Evolutionary conservation across 2,888 invertebrate species (phyloP).

Genomic region (Eledone cirrhosa): DNA sequence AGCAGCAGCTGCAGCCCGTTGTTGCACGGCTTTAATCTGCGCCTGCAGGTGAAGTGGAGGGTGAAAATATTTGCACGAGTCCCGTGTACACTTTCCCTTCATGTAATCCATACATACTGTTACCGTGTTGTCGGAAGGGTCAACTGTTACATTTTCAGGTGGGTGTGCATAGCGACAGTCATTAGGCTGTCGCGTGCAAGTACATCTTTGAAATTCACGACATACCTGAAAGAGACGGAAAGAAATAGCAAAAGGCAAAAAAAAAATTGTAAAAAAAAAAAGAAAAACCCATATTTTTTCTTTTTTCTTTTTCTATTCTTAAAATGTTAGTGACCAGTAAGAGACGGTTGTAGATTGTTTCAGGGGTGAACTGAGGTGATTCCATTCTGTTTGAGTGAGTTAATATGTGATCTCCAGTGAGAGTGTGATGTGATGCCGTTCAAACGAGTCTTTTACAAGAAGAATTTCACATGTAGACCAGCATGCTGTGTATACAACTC

Average conservation of each 20-base stretch:
- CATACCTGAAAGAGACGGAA: constrained; percentile 70
- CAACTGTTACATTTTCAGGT: constrained; percentile 91
- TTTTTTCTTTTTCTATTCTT: too few species aligned
- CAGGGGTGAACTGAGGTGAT: too few species aligned
- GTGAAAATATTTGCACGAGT: constrained; percentile 99
- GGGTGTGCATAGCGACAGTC: constrained; percentile 99
- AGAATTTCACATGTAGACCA: too few species aligned
- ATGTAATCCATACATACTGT: constrained; percentile 99
- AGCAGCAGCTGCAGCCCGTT: constrained; percentile 65
- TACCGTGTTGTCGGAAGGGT: constrained; percentile 93
- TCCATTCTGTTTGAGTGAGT: too few species aligned
- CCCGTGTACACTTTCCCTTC: constrained; percentile 85
- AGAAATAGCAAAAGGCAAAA: constrained; percentile 33
- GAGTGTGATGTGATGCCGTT: too few species aligned
- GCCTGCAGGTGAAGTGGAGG: constrained; percentile 96
- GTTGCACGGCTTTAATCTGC: constrained; percentile 78
- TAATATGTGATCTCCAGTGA: too few species aligned
- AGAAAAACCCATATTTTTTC: constrained; percentile 4
- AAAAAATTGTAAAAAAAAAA: constrained; percentile 34
- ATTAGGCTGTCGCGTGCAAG: constrained; percentile 96
- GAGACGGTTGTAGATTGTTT: not conserved
- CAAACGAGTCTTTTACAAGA: too few species aligned
- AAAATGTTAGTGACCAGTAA: not conserved
- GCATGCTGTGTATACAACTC: too few species aligned
- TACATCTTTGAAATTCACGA: constrained; percentile 98